Evolutionary conservation across 2,797 vertebrate genomes (phyloP).

Genomic region (Dendrocincla tyrannina): DNA sequence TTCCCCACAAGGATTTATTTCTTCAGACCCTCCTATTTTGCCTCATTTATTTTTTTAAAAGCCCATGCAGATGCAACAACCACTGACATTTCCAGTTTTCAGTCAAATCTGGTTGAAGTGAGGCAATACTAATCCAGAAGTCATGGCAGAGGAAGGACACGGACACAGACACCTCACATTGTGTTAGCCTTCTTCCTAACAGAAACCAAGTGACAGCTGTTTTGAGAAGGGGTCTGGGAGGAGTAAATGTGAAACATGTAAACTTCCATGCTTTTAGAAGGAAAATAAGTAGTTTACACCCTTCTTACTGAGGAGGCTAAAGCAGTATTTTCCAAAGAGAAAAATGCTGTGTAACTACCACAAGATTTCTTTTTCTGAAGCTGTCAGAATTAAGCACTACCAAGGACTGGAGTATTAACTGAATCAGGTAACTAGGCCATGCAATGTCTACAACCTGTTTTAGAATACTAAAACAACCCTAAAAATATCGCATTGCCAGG

Average conservation of each 20-base stretch:
- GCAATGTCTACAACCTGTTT: not conserved
- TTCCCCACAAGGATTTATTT: not conserved
- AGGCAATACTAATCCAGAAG: not conserved
- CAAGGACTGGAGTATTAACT: not conserved
- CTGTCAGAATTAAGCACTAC: not conserved
- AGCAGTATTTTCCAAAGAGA: not conserved
- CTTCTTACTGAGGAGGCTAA: not conserved
- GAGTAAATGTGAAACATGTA: not conserved
- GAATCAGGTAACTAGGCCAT: not conserved
- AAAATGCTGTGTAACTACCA: not conserved
- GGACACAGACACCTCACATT: not conserved
- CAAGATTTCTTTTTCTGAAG: not conserved
- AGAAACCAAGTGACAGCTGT: not conserved
- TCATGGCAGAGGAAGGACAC: not conserved
- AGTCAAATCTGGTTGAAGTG: not conserved
- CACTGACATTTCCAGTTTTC: not conserved
- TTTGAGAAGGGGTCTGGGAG: not conserved
- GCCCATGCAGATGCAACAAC: not conserved
- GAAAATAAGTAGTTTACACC: not conserved
- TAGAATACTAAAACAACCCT: not conserved
- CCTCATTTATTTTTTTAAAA: not conserved
- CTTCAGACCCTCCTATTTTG: not conserved
- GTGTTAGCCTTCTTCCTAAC: not conserved
- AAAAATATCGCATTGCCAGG: not conserved
- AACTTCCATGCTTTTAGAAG: not conserved